Conservation (phyloP, 1,140 invertebrate genomes). For the Parasteatoda tepidariorum region DNA sequence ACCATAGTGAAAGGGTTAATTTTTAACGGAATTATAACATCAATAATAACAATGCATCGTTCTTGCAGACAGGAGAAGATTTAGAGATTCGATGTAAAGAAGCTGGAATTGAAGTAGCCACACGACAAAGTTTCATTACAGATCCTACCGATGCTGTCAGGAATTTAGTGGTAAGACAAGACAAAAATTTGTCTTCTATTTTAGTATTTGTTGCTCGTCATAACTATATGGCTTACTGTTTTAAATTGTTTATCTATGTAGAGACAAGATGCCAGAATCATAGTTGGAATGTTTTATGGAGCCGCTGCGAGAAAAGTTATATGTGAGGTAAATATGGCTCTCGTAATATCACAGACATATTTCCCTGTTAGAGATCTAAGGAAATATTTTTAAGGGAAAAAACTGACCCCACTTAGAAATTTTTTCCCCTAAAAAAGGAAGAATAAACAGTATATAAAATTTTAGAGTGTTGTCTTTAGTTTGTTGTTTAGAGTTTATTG, state of each 20-base stretch:
- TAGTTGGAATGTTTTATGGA: constrained; percentile 98
- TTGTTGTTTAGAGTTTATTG: too few relatives aligned
- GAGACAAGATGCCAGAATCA: constrained; percentile 94
- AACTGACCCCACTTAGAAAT: too few relatives aligned
- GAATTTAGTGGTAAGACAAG: constrained; percentile 80
- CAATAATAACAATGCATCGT: background rate
- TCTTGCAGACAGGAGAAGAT: constrained; percentile 91
- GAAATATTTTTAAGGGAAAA: too few relatives aligned
- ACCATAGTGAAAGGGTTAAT: background rate
- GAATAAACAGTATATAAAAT: too few relatives aligned
- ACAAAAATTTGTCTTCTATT: too few relatives aligned
- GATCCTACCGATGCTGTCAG: constrained; percentile 96
- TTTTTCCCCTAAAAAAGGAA: too few relatives aligned
- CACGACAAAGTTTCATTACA: constrained; percentile 95
- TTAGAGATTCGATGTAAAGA: constrained; percentile 94
- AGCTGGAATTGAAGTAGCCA: constrained; percentile 92
- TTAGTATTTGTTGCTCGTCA: too few relatives aligned
- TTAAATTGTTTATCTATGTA: constrained; percentile 62
- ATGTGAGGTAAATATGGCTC: constrained; percentile 88
- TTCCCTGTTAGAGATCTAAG: too few relatives aligned
- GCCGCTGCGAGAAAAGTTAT: constrained; percentile 94
- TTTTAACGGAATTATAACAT: background rate
- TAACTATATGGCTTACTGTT: too few relatives aligned
- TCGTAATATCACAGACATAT: too few relatives aligned
- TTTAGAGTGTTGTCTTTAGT: too few relatives aligned